Percentiles rank a stretch among this genome's conserved stretches.
These are phyloP conservation scores for Cheilosia pagana DNA, from an alignment of 2,888 invertebrate genomes.

Conservation along the genomic window DNA sequence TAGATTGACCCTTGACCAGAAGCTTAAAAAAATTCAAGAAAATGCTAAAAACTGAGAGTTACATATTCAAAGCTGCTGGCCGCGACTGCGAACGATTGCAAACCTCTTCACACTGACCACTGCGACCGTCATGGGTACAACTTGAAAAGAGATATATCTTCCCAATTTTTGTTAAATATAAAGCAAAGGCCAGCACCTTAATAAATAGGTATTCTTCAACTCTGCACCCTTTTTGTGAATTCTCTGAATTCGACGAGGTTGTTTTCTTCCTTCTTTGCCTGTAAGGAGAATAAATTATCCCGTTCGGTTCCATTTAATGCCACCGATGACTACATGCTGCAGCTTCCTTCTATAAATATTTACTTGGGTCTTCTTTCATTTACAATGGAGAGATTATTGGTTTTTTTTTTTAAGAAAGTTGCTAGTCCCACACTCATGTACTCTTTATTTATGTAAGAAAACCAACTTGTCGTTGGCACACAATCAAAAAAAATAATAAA, in stretches of 20 bases:
- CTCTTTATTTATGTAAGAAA: constrained; percentile 2
- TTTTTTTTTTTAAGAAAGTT: constrained; percentile 16
- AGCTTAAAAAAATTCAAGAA: too few relatives aligned
- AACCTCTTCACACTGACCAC: too few relatives aligned
- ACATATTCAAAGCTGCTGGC: too few relatives aligned
- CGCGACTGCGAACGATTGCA: too few relatives aligned
- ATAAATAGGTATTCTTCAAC: neutral
- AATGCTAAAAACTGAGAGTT: too few relatives aligned
- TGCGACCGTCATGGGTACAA: too few relatives aligned
- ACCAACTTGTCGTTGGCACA: neutral
- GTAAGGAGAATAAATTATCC: constrained; percentile 45
- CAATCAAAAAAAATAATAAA: neutral
- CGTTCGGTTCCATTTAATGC: constrained; percentile 27
- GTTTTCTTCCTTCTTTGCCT: neutral
- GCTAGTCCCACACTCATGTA: neutral
- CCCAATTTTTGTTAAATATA: neutral
- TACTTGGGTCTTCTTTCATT: constrained; percentile 35
- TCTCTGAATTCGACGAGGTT: constrained; percentile 6
- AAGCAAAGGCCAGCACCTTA: too few relatives aligned
- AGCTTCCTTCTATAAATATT: constrained; percentile 42
- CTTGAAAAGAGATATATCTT: too few relatives aligned
- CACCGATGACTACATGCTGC: constrained; percentile 29
- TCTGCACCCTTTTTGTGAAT: constrained; percentile 1
- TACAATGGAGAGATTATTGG: constrained; percentile 11
- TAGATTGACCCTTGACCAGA: too few relatives aligned